These are phyloP conservation scores for Mirounga angustirostris DNA, from an alignment of 2,113 vertebrate species.

Conservation along the genomic window DNA sequence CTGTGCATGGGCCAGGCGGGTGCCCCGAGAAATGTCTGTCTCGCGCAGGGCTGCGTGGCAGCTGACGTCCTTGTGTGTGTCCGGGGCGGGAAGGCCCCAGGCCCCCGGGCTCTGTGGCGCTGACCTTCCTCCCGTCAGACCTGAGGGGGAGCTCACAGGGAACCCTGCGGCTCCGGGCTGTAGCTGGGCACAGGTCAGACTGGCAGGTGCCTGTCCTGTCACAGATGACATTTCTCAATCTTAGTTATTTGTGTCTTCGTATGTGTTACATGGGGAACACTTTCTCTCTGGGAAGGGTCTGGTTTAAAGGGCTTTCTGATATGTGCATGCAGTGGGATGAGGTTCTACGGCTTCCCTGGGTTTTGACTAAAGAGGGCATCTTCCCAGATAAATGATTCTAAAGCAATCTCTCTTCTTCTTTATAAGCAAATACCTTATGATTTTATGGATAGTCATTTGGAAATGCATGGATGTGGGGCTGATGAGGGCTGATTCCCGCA, in stretches of 20 bases:
- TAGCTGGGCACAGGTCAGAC: neutral
- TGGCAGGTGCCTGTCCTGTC: rapidly evolving
- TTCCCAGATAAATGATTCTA: rapidly evolving
- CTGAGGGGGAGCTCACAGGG: neutral
- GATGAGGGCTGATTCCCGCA: neutral
- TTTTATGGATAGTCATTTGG: rapidly evolving
- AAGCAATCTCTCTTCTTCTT: no score
- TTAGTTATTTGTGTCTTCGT: rapidly evolving
- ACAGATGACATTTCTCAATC: rapidly evolving
- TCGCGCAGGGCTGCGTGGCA: rapidly evolving
- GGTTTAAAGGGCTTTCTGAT: rapidly evolving
- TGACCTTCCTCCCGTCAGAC: neutral
- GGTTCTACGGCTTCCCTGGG: neutral
- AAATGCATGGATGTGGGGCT: rapidly evolving
- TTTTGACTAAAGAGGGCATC: neutral
- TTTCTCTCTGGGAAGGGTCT: rapidly evolving
- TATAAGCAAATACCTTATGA: rapidly evolving
- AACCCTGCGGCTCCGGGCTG: neutral
- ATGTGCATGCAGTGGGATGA: rapidly evolving
- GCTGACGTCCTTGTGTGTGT: no score
- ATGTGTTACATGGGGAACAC: rapidly evolving
- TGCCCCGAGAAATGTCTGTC: rapidly evolving
- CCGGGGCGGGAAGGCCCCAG: no score
- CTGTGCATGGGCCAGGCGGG: neutral
- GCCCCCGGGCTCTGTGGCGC: rapidly evolving